Evolutionary conservation across 1,140 invertebrate genomes (phyloP), one percentile per base, ranked within the genome.

Genomic region (Ips nitidus): DNA sequence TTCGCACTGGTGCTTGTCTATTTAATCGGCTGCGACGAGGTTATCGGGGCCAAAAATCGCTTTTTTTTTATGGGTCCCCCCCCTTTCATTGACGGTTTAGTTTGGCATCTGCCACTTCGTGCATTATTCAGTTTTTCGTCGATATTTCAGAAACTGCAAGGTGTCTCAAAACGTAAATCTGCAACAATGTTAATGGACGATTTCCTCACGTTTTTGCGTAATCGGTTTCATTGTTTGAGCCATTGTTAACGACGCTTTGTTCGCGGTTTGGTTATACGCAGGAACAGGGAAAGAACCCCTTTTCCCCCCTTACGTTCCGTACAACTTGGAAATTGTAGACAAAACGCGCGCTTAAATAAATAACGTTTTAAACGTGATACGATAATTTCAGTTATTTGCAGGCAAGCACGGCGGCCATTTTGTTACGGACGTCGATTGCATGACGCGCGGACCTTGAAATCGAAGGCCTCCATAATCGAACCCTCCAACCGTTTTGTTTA

Each of bases 371-470:
- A 77, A 77, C 75, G 73, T 71, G 76, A 77, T 77, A 77, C 72
- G 75, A 75, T 77, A 77, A 77, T 77, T 73, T 70, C 72, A 75
- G 75, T 77, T 74, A 77, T 77, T 77, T 74, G 56, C 66, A 75
- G 74, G 73, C 73, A 71, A 71, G 64, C 64, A 66, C 45, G 64
- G 69, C 75, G 72, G 76, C 76, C 76, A 77, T 77, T 77, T 77
- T 77, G 76, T 61, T 59, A 50, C 8, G 38, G 57, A 41, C 41
- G 57, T 77, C 53, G 69, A 75, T 77, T 73, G 75, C 75, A 76
- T 76, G 75, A 56, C 53, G 53, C 53, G n/a, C 73, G 66, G 72
- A 73, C 75, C 75, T 74, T 75, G 73, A 74, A 66, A 57, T 72
- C 37, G 41, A 56, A 41, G 63, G 47, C 52, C 45, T 71, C 74